Conservation (phyloP, 1,140 invertebrate species). For the Heliconius eleuchia region DNA sequence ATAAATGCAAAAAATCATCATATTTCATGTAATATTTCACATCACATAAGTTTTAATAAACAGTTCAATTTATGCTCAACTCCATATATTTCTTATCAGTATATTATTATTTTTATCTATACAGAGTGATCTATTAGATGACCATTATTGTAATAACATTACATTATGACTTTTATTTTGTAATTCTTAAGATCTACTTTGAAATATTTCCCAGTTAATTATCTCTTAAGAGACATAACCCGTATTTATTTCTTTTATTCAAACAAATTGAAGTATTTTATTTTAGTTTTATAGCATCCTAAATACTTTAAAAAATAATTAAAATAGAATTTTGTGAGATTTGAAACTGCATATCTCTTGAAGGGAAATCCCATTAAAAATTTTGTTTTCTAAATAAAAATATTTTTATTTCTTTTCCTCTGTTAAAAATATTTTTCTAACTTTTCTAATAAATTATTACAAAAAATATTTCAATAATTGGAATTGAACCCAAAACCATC, state of each 20-base stretch:
- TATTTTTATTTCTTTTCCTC: no score
- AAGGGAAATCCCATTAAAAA: no score
- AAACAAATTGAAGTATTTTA: background rate
- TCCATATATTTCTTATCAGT: background rate
- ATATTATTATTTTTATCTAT: slow-evolving; percentile 2
- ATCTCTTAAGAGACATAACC: background rate
- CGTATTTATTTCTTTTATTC: background rate
- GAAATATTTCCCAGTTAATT: background rate
- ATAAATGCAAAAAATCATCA: background rate
- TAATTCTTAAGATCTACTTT: background rate
- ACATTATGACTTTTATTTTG: slow-evolving; percentile 10
- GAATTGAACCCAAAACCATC: no score
- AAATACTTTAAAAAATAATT: no score
- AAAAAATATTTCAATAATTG: no score
- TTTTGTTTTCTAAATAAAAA: no score
- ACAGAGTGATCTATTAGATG: background rate
- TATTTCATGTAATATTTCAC: background rate
- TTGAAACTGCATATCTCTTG: no score
- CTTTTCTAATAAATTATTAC: no score
- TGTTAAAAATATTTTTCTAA: no score
- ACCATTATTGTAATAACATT: background rate
- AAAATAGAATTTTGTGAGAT: no score
- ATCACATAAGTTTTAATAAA: background rate
- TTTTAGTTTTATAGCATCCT: background rate
- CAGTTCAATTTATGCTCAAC: background rate